A percentile compares a stretch with the other conserved stretches of the same genome.
These are phyloP conservation scores for Lemur catta DNA, from an alignment of 2,797 vertebrate genomes.

Conservation along the genomic window DNA sequence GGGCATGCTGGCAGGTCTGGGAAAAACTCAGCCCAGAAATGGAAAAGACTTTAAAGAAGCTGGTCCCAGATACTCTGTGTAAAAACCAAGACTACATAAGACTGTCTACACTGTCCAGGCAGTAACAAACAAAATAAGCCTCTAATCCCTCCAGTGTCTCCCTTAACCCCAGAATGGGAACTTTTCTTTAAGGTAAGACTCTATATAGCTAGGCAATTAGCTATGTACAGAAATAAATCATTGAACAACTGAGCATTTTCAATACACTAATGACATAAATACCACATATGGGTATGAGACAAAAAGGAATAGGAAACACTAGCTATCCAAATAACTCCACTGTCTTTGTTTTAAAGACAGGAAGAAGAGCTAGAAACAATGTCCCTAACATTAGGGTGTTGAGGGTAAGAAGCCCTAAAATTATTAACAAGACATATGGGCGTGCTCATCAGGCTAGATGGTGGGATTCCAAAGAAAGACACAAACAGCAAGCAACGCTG, in stretches of 20 bases:
- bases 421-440: not conserved
- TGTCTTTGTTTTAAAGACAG: slow-evolving; percentile 10
- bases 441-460: not conserved
- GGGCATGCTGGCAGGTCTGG: not conserved
- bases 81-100: not conserved
- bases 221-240: not conserved
- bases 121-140: not conserved
- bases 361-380: not conserved
- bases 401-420: not conserved
- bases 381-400: not conserved
- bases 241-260: not conserved
- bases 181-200: not conserved
- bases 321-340: not conserved
- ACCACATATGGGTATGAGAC: not conserved
- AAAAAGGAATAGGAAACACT: not conserved
- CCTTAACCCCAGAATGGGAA: not conserved
- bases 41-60: not conserved
- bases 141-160: not conserved
- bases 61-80: not conserved
- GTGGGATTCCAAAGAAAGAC: not conserved
- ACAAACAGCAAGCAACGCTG: not conserved
- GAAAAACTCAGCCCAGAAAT: not conserved
- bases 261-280: not conserved
- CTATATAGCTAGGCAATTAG: not conserved
- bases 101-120: not conserved